Conservation (phyloP, 2,113 vertebrate genomes). For the Carollia perspicillata region DNA sequence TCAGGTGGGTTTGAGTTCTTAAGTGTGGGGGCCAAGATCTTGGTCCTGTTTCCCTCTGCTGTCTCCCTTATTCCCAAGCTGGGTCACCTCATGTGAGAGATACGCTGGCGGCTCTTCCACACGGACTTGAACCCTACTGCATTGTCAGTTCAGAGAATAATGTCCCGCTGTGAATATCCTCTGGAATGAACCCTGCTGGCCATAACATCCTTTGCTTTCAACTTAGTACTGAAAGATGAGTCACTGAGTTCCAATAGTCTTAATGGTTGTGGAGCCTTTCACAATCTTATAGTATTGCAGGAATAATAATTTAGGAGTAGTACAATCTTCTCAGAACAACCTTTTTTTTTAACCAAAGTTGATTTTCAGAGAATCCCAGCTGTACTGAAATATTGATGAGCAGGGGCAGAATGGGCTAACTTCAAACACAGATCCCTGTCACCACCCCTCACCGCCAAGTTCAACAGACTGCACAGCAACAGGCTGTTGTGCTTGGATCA, state of each 20-base stretch:
- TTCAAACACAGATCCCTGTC: constrained; percentile 57
- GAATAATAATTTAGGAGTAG: constrained; percentile 41
- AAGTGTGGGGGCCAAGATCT: neutral
- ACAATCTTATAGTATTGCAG: constrained; percentile 13
- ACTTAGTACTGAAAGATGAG: constrained; percentile 26
- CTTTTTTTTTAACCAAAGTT: neutral
- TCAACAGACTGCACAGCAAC: constrained; percentile 60
- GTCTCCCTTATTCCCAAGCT: neutral
- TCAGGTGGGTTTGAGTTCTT: neutral
- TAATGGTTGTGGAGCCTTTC: neutral
- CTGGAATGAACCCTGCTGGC: constrained; percentile 70
- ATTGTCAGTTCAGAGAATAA: neutral
- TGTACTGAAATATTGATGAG: constrained; percentile 66
- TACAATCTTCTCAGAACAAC: neutral
- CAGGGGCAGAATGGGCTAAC: neutral
- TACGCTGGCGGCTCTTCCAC: neutral
- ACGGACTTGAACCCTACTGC: neutral
- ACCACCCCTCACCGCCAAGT: constrained; percentile 47
- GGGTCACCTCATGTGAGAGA: constrained; percentile 46
- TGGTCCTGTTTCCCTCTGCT: neutral
- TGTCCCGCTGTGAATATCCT: constrained; percentile 62
- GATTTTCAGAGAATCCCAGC: constrained; percentile 59
- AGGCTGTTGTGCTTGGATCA: constrained; percentile 68
- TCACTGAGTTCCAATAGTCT: constrained; percentile 24
- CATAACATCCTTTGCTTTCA: constrained; percentile 73